These are phyloP conservation scores for Periplaneta americana DNA, from an alignment of 1,140 invertebrate genomes.

Conservation along the genomic window DNA sequence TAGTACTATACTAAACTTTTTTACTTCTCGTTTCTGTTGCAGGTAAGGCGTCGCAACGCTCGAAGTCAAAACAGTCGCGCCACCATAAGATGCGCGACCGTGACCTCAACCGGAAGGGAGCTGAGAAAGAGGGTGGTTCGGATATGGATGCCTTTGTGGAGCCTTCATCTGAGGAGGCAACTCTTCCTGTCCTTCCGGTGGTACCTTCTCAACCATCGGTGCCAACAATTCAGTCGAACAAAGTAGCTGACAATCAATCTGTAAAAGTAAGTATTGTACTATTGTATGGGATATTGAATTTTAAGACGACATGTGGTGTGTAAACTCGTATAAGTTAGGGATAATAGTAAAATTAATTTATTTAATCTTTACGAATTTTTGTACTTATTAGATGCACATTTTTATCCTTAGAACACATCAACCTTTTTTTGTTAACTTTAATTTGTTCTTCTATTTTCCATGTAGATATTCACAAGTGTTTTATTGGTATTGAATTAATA, in stretches of 20 bases:
- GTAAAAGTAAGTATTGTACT: neutral
- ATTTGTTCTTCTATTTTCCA: no score
- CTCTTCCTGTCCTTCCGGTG: neutral
- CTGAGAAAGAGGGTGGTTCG: constrained; percentile 44
- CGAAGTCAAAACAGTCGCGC: constrained; percentile 33
- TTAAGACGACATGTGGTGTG: no score
- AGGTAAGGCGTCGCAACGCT: constrained; percentile 32
- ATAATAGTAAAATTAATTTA: no score
- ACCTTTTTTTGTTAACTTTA: no score
- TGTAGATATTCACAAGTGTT: no score
- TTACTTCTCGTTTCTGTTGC: neutral
- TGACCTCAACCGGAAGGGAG: constrained; percentile 41
- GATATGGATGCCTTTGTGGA: constrained; percentile 46
- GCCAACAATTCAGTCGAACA: neutral
- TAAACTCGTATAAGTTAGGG: no score
- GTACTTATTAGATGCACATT: no score
- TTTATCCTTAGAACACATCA: no score
- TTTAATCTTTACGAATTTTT: no score
- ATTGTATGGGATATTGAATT: no score
- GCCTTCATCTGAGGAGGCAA: constrained; percentile 18
- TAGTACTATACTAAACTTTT: no score
- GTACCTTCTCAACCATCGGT: constrained; percentile 18
- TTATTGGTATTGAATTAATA: no score
- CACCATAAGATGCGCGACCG: constrained; percentile 35
- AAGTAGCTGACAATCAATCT: neutral